These are phyloP conservation scores for Carlito syrichta DNA, from an alignment of 2,113 vertebrate genomes.

Conservation along the genomic window DNA sequence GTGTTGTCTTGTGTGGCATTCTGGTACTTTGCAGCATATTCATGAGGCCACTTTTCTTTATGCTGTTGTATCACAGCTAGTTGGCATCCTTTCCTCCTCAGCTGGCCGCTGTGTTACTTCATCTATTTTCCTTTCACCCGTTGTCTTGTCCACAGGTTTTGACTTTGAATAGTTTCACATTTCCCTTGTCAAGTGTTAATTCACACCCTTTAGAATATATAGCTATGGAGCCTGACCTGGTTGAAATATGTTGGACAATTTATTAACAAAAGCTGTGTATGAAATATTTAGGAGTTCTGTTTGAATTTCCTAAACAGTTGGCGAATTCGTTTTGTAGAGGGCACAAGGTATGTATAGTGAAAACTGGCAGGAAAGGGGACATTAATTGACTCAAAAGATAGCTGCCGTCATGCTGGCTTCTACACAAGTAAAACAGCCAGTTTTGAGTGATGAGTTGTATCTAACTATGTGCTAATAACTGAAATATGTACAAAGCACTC, in stretches of 20 bases:
- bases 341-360: neutral
- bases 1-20: constrained; percentile 47
- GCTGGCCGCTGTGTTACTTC: constrained; percentile 47
- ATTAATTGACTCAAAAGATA: neutral
- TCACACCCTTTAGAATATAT: constrained; percentile 42
- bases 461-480: neutral
- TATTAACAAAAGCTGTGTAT: constrained; percentile 50
- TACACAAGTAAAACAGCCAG: neutral
- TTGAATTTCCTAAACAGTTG: constrained; percentile 52
- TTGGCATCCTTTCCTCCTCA: constrained; percentile 49
- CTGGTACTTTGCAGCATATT: constrained; percentile 61
- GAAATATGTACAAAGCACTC: constrained; percentile 27
- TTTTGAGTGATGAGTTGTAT: neutral
- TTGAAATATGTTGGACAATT: constrained; percentile 49
- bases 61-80: neutral
- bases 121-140: constrained; percentile 51
- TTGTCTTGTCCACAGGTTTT: constrained; percentile 55
- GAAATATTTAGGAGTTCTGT: constrained; percentile 30
- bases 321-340: neutral
- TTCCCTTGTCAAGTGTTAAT: constrained; percentile 56
- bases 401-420: neutral
- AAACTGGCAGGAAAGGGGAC: neutral
- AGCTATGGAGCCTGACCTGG: neutral
- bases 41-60: constrained; percentile 52
- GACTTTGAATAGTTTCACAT: constrained; percentile 30